These are phyloP conservation scores for Ataeniobius toweri DNA, from an alignment of 2,797 vertebrate species.

Conservation along the genomic window DNA sequence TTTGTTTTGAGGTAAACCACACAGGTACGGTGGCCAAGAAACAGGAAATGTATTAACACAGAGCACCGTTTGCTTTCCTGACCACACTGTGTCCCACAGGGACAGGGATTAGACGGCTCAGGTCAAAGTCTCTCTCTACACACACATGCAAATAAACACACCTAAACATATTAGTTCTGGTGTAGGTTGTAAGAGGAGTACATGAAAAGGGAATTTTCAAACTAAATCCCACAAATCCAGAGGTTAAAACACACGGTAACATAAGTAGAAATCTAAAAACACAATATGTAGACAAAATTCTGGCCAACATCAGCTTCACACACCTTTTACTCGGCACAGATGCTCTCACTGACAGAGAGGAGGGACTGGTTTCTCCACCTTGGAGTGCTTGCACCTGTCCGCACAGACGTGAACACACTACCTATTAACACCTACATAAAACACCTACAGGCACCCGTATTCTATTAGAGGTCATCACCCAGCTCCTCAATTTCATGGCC, in stretches of 20 bases:
- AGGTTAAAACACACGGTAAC: not conserved
- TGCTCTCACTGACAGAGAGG: constrained; percentile 23
- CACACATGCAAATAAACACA: constrained; percentile 24
- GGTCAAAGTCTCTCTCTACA: constrained; percentile 10
- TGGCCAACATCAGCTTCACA: not conserved
- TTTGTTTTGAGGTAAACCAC: constrained; percentile 64
- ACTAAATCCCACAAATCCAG: constrained; percentile 11
- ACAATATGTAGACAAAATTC: not conserved
- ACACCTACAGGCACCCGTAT: constrained; percentile 65
- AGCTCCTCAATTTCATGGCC: constrained; percentile 71
- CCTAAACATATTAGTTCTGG: constrained; percentile 36
- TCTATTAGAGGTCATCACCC: constrained; percentile 65
- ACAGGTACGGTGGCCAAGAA: constrained; percentile 77
- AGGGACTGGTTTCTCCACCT: constrained; percentile 20
- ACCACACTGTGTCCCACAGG: constrained; percentile 76
- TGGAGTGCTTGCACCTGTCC: constrained; percentile 57
- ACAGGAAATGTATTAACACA: constrained; percentile 79
- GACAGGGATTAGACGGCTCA: constrained; percentile 55
- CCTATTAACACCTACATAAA: constrained; percentile 75
- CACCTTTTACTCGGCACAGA: constrained; percentile 1
- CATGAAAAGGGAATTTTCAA: constrained; percentile 9
- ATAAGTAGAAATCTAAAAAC: not conserved
- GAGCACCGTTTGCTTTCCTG: constrained; percentile 78
- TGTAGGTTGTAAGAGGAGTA: constrained; percentile 42
- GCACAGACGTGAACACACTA: constrained; percentile 50